Evolutionary conservation across 2,113 vertebrate genomes (phyloP).

Genomic region (Coptodon rendalli): DNA sequence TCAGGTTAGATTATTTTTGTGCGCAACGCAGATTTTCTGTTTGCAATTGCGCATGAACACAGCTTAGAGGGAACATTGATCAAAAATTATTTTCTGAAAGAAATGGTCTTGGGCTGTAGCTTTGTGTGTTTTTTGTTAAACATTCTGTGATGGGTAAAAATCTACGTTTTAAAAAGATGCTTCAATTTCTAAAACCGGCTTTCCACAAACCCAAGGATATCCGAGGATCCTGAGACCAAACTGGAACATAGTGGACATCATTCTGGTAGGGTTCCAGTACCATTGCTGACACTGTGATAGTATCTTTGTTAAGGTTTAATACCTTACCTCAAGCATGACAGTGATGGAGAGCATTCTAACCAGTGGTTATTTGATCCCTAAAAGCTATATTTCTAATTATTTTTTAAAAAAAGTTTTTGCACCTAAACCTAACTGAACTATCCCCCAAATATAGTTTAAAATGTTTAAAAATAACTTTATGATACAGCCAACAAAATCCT

Average conservation of each 20-base stretch:
- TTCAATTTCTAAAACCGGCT: not conserved
- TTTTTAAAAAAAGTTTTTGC: fast-evolving
- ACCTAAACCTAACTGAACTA: not conserved
- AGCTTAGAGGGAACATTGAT: too few relatives aligned
- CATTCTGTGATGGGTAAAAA: not conserved
- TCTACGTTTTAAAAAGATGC: not conserved
- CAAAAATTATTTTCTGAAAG: not conserved
- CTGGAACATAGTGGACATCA: not conserved
- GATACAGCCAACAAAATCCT: not conserved
- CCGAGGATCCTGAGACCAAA: not conserved
- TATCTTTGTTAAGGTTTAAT: not conserved
- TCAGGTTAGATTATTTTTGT: too few relatives aligned
- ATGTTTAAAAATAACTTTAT: not conserved
- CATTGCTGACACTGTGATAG: not conserved
- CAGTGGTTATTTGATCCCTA: not conserved
- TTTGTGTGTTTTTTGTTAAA: not conserved
- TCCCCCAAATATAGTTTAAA: not conserved
- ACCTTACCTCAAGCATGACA: not conserved
- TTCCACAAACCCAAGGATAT: not conserved
- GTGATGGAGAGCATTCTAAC: not conserved
- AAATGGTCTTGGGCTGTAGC: not conserved
- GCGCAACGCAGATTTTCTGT: too few relatives aligned
- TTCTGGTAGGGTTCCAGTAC: not conserved
- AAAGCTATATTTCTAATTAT: not conserved
- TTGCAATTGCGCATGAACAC: too few relatives aligned